phyloP scores from a whole-genome alignment of 2,113 vertebrate genomes.

The Halichoerus grypus region DNA sequence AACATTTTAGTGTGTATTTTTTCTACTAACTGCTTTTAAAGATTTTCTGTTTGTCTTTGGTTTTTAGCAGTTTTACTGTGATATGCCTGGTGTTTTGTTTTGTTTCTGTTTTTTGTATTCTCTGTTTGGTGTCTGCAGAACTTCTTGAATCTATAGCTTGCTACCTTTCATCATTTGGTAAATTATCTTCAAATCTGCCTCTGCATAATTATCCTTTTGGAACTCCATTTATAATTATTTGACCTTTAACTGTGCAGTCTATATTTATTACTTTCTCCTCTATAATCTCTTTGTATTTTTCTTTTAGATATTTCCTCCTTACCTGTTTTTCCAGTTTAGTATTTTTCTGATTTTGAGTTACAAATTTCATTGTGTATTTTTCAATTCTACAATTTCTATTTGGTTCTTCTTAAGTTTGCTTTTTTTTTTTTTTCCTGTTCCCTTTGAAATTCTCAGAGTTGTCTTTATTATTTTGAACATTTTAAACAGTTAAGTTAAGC shows the following conservation, averaged over 20 bases:
- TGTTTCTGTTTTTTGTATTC: background rate
- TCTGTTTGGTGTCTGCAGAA: background rate
- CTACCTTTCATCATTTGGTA: background rate
- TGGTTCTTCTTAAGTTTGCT: background rate
- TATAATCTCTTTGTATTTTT: background rate
- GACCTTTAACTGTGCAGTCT: background rate
- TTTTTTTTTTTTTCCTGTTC: background rate
- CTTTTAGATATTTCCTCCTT: background rate
- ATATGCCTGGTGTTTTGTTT: background rate
- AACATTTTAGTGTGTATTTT: background rate
- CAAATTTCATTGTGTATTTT: background rate
- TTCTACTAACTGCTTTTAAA: background rate
- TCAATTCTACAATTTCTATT: background rate
- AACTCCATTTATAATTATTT: background rate
- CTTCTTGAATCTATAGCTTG: background rate
- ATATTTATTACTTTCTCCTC: background rate
- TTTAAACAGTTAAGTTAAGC: background rate
- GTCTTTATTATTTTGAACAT: slow-evolving; percentile 10
- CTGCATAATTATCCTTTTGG: background rate
- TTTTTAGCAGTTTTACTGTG: background rate
- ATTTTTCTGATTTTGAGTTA: background rate
- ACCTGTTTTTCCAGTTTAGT: background rate
- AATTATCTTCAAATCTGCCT: background rate
- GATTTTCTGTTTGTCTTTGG: background rate
- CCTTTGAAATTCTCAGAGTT: background rate